Percentiles rank a stretch among this genome's conserved stretches.
These are phyloP conservation scores for Aporophyla lueneburgensis DNA, from an alignment of 2,888 invertebrate species.

Conservation along the genomic window DNA sequence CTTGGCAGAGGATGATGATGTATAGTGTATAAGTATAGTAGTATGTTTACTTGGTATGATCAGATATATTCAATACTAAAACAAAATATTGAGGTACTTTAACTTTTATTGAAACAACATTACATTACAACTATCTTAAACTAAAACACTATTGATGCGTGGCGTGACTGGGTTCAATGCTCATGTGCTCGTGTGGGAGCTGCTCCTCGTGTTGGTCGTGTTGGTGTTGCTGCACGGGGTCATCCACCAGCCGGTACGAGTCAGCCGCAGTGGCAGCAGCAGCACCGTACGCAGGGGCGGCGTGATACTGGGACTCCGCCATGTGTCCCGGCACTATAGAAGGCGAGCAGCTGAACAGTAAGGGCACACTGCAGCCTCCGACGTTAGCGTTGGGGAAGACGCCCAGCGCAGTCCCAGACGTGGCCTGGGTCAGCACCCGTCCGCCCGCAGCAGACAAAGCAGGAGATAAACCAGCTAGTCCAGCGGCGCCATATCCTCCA, in stretches of 20 bases:
- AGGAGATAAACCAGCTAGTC: slow-evolving; percentile 43
- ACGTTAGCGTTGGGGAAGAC: slow-evolving; percentile 82
- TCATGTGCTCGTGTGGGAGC: slow-evolving; percentile 64
- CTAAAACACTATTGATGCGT: slow-evolving; percentile 57
- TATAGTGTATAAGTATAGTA: too few species aligned
- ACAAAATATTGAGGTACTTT: slow-evolving; percentile 12
- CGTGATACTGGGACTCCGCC: slow-evolving; percentile 68
- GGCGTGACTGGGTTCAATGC: slow-evolving; percentile 67
- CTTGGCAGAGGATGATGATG: too few species aligned
- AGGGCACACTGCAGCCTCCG: slow-evolving; percentile 81
- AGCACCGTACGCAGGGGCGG: slow-evolving; percentile 32
- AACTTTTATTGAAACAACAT: slow-evolving; percentile 47
- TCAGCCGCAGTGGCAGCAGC: slow-evolving; percentile 32
- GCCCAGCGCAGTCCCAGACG: slow-evolving; percentile 76
- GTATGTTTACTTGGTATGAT: neutral
- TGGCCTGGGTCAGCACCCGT: slow-evolving; percentile 53
- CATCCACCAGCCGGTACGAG: slow-evolving; percentile 76
- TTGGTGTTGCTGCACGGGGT: slow-evolving; percentile 63
- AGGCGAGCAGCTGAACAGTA: slow-evolving; percentile 85
- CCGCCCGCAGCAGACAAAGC: slow-evolving; percentile 53
- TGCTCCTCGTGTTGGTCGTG: slow-evolving; percentile 68
- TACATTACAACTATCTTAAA: slow-evolving; percentile 52
- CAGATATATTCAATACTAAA: slow-evolving; percentile 1
- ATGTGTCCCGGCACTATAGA: slow-evolving; percentile 80
- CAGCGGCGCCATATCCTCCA: slow-evolving; percentile 67